Base-by-base conservation (phyloP, 2,797 vertebrate genomes). In the Enteromius thamalakanensis region DNA sequence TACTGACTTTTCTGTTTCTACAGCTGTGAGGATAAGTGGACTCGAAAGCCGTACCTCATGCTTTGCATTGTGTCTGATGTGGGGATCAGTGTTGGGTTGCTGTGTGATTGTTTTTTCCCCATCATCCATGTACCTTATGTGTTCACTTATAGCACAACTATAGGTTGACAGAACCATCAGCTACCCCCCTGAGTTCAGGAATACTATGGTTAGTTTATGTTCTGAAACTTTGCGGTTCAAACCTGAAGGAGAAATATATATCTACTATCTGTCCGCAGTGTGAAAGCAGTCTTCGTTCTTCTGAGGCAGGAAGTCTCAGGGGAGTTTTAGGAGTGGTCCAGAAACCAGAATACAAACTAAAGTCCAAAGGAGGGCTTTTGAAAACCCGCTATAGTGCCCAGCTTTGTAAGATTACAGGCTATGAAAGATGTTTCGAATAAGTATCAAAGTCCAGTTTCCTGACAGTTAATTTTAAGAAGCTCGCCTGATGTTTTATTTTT, bases 101-200 rank as follows among this genome's bases (percentile, higher is more conserved):
- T 89, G 64, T 86, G 86, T 90, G 82, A 85, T 79, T 86, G 64
- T 86, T 71, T 87, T 21, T 60, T 2, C 74, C 88, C 87, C 90
- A 90, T 92, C 32, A 70, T 91, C 92, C 92, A 91, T 71, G 42
- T 40, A 91, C 89, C 90, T 86, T 85, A 75, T 84, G 89, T 85
- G 90, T 88, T 92, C 88, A 91, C 90, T 90, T 89, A 86, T 85
- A 88, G 88, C 89, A 91, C 89, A 90, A 85, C 77, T 88, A 93
- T 91, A 89, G 88, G 91, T 91, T 90, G 89, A 91, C 90, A 92
- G 92, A 94, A 92, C 91, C 91, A 89, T 91, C 92, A 93, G 93
- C 92, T 92, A 93, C 92, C 93, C 93, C 93, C 93, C 93, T 93
- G 93, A 94, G 92, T 92, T 92, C 90, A 88, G 87, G 82, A 88